Percentiles rank a stretch among this genome's conserved stretches.
phyloP scores from a whole-genome alignment of 2,888 invertebrate species.

The Agapostemon virescens region DNA sequence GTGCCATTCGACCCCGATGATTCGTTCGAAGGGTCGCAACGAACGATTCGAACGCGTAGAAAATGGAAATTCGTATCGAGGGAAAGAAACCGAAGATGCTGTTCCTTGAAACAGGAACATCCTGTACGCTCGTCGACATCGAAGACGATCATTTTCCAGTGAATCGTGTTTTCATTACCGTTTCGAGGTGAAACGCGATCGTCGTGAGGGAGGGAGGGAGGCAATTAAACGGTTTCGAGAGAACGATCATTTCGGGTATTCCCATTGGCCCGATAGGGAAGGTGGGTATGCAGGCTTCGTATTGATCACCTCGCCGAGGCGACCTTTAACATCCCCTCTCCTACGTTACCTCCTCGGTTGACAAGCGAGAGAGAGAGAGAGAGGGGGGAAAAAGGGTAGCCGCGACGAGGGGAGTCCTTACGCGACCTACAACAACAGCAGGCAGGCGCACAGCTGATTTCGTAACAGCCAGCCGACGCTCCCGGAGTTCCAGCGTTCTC shows the following conservation, averaged over 20 bases:
- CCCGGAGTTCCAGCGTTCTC: conserved; percentile 63
- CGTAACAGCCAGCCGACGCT: conserved; percentile 63
- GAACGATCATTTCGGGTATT: conserved; percentile 53
- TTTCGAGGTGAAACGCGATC: not conserved
- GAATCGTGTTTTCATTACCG: not conserved
- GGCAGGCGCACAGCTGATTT: conserved; percentile 75
- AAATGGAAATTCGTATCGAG: not conserved
- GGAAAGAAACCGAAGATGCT: not conserved
- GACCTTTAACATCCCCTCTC: conserved; percentile 73
- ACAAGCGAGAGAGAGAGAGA: conserved; percentile 42
- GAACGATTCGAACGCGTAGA: not conserved
- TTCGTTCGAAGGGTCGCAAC: no score
- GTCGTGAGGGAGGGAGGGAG: not conserved
- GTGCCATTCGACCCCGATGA: no score
- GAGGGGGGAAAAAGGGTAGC: conserved; percentile 19
- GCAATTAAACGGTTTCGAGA: not conserved
- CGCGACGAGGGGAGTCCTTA: conserved; percentile 52
- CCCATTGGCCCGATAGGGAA: conserved; percentile 66
- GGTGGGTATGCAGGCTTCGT: conserved; percentile 71
- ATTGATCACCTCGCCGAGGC: conserved; percentile 72
- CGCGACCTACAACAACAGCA: conserved; percentile 75
- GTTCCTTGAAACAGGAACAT: not conserved
- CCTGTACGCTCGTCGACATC: not conserved
- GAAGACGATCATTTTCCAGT: not conserved
- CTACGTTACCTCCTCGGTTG: conserved; percentile 26